Base-by-base conservation (phyloP, 2,888 invertebrate genomes). In the Ligdia adustata region DNA sequence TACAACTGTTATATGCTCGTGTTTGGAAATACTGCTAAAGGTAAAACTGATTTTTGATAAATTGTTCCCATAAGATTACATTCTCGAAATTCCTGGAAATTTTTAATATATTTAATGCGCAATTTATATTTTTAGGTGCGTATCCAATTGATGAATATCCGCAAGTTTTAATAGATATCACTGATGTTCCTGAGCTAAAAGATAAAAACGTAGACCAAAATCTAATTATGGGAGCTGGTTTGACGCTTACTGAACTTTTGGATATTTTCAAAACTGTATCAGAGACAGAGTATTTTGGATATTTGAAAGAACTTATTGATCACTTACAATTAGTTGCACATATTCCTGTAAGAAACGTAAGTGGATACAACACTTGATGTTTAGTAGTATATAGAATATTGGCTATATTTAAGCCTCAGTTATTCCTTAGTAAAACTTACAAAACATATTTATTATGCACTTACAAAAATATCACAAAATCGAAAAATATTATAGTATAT, bases 241-340 rank as follows among this genome's bases (percentile, higher is more conserved):
- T 80, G 66, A 63, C 84, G 1, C 52, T 89, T 2, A 60, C 75
- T 1, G 85, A 88, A 45, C 75, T 86, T 69, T 75, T 89, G 78
- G 62, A 79, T 61, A 69, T 90, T 9, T 90, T 91, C 39, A 11
- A 79, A 69, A 46, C 60, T 75, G 0, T 75, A 61, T 27, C 75
- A 64, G 28, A 62, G 52, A 37, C 77, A 61, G 70, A 80, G 2
- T 90, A 92, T 9, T 95, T 93, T 66, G 79, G 82, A 1, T 94
- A 95, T 74, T 79, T 94, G 44, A 81, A 83, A 27, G 84, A 91
- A 37, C 77, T 95, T 51, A 91, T 91, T 7, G 83, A 92, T 22
- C 95, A 95, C 62, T 84, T 95, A 60, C 92, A 93, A 66, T 75
- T 94, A 41, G 92, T 95, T 1, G 95, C 95, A 2, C 94, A 93